Evolutionary conservation across 2,797 vertebrate genomes (phyloP).

Genomic region (Arctocebus calabarensis): DNA sequence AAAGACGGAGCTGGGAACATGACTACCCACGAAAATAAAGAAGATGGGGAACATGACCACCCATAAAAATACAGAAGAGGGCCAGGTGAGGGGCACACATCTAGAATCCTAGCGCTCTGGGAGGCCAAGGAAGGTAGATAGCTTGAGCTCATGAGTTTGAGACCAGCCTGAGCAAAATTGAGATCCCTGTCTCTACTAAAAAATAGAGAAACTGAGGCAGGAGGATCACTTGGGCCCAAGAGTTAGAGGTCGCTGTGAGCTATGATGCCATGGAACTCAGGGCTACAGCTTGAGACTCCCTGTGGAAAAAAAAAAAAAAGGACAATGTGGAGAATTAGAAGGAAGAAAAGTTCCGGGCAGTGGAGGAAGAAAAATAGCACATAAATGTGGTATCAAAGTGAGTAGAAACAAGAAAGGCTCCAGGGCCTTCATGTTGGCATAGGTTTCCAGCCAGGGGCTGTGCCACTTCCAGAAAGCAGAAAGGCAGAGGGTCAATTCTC

Average conservation of each 20-base stretch:
- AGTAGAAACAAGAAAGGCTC: neutral
- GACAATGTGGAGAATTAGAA: neutral
- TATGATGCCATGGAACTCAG: no score
- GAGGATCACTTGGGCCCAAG: no score
- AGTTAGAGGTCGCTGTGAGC: no score
- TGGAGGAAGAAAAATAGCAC: neutral
- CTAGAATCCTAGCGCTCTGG: no score
- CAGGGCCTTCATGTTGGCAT: neutral
- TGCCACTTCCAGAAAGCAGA: neutral
- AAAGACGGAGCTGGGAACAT: neutral
- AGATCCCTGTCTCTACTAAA: no score
- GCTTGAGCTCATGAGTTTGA: no score
- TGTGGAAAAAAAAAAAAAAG: neutral
- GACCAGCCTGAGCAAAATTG: no score
- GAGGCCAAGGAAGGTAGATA: no score
- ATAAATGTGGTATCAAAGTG: neutral
- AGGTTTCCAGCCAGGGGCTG: neutral
- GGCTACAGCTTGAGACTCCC: no score
- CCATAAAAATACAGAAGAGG: no score
- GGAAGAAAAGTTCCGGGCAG: neutral
- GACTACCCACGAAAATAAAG: neutral
- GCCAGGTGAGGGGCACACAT: no score
- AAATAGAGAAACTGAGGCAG: no score
- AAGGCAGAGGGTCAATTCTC: constrained; percentile 24
- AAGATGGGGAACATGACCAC: neutral